These are phyloP conservation scores for Platycheirus rosarum DNA, from an alignment of 2,888 invertebrate genomes.

Conservation along the genomic window DNA sequence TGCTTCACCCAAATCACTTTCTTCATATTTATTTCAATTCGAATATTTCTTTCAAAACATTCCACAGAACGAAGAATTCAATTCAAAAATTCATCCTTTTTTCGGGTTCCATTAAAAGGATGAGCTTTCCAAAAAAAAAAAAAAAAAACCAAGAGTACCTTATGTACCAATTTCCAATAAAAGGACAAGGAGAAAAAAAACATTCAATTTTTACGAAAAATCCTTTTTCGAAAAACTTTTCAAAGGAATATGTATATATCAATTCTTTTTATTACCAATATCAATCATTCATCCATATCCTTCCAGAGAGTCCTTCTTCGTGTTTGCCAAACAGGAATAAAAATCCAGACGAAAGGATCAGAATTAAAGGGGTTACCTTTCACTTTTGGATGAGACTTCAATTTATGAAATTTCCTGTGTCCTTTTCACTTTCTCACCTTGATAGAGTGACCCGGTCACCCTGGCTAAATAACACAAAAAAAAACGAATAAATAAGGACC, in stretches of 20 bases:
- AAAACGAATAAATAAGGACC: background rate
- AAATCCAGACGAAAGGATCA: background rate
- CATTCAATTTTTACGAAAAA: slow-evolving; percentile 27
- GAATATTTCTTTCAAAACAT: slow-evolving; percentile 1
- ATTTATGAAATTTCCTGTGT: slow-evolving; percentile 10
- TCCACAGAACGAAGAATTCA: slow-evolving; percentile 33
- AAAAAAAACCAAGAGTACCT: background rate
- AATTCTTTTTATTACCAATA: slow-evolving; percentile 68
- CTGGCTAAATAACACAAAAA: background rate
- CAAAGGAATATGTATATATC: slow-evolving; percentile 68
- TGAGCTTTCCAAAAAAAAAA: slow-evolving; percentile 34
- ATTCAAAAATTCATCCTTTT: slow-evolving; percentile 55
- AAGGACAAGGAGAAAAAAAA: slow-evolving; percentile 1
- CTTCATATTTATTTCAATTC: background rate
- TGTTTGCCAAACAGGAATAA: slow-evolving; percentile 14
- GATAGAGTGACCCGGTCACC: slow-evolving; percentile 2
- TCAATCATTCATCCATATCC: slow-evolving; percentile 48
- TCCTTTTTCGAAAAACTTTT: slow-evolving; percentile 34
- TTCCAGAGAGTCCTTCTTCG: slow-evolving; percentile 3
- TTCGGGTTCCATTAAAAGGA: slow-evolving; percentile 57
- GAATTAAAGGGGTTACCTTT: slow-evolving; percentile 4
- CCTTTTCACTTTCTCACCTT: slow-evolving; percentile 24
- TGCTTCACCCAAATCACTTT: slow-evolving; percentile 55
- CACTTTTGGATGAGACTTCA: background rate
- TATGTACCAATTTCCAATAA: background rate